Conservation (phyloP, 2,888 invertebrate genomes). For the Ametastegia equiseti region DNA sequence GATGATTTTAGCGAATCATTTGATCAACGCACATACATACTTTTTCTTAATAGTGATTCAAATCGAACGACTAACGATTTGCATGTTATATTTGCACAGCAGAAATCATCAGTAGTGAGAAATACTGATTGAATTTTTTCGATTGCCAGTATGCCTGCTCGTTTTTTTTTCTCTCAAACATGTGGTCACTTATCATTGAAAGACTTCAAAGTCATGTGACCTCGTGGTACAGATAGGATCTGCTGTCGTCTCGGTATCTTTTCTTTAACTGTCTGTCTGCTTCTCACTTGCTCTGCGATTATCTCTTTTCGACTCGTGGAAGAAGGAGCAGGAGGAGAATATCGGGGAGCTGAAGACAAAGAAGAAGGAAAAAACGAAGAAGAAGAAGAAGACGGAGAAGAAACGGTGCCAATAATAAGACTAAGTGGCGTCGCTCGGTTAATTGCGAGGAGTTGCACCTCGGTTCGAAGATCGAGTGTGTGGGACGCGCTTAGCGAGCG, state of each 20-base stretch:
- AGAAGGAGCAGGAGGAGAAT: background rate
- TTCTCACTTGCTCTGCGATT: background rate
- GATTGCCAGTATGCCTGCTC: background rate
- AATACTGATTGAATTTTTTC: background rate
- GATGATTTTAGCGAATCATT: background rate
- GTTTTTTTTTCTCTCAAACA: background rate
- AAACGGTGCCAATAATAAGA: conserved; percentile 59
- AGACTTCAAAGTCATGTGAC: conserved; percentile 30
- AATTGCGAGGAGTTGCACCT: conserved; percentile 67
- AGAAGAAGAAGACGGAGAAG: conserved; percentile 10
- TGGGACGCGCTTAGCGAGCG: conserved; percentile 46
- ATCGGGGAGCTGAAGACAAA: conserved; percentile 1
- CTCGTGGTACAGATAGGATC: conserved; percentile 31
- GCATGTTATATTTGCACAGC: too few species aligned
- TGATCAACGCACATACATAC: background rate
- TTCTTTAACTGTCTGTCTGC: background rate
- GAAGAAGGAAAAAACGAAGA: conserved; percentile 16
- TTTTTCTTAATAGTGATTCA: background rate
- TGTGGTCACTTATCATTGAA: conserved; percentile 1
- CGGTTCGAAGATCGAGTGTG: conserved; percentile 46
- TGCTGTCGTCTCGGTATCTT: conserved; percentile 25
- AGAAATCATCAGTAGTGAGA: too few species aligned
- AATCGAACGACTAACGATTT: background rate
- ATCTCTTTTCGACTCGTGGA: too few species aligned
- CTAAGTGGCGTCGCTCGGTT: conserved; percentile 65